Evolutionary conservation across 2,888 invertebrate species (phyloP).

Genomic region (Callinectes sapidus): DNA sequence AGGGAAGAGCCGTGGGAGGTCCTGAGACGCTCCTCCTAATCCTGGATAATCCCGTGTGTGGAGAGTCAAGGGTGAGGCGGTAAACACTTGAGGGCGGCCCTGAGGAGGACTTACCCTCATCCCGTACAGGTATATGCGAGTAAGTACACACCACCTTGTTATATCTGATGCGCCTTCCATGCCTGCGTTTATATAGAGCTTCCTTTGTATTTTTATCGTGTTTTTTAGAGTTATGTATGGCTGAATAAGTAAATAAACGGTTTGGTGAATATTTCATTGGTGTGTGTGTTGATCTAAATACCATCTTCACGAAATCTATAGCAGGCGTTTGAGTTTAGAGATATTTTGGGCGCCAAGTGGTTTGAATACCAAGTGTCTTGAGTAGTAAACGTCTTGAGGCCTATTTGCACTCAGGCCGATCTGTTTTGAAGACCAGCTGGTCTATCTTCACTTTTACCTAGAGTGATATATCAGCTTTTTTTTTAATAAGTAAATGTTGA

Average conservation of each 20-base stretch:
- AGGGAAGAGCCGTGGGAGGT: conserved; percentile 1
- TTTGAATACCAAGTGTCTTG: too few species aligned
- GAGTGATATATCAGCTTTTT: too few species aligned
- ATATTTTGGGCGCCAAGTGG: too few species aligned
- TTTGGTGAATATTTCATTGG: too few species aligned
- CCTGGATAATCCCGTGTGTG: conserved; percentile 10
- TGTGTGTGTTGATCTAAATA: too few species aligned
- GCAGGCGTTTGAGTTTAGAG: too few species aligned
- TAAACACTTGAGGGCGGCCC: conserved; percentile 34
- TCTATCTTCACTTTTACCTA: too few species aligned
- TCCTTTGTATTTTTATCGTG: not conserved
- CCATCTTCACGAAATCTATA: not conserved
- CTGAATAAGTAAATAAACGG: too few species aligned
- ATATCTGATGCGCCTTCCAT: not conserved
- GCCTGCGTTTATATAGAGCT: not conserved
- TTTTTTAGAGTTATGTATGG: not conserved
- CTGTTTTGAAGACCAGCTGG: too few species aligned
- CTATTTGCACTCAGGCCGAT: too few species aligned
- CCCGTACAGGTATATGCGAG: not conserved
- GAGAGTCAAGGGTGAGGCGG: conserved; percentile 32
- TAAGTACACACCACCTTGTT: not conserved
- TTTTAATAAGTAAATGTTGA: too few species aligned
- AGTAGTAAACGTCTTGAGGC: too few species aligned
- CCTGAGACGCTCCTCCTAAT: not conserved
- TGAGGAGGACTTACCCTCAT: not conserved